Percentiles rank a stretch among this genome's conserved stretches.
phyloP scores from a whole-genome alignment of 1,140 invertebrate species.

The Sarcophaga bullata region DNA sequence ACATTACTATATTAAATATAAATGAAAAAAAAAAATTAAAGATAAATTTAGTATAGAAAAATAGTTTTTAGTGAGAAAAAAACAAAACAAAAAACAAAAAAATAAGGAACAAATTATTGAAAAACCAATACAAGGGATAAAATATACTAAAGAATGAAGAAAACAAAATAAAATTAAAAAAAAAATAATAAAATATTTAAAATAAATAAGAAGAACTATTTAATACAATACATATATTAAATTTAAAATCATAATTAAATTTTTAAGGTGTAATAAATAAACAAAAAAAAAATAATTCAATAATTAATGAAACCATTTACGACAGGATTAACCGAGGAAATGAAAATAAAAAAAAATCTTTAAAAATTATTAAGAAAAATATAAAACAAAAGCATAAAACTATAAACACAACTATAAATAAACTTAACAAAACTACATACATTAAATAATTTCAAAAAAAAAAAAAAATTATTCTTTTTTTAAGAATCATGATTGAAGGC shows the following conservation, averaged over 20 bases:
- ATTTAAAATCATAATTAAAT: slow-evolving; percentile 4
- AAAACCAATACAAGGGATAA: slow-evolving; percentile 40
- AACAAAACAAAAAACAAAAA: slow-evolving; percentile 23
- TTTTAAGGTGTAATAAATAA: background rate
- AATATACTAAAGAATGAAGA: slow-evolving; percentile 33
- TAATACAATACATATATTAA: background rate
- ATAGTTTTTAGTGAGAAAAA: background rate
- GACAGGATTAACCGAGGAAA: background rate
- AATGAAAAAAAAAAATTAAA: background rate
- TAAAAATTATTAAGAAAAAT: background rate
- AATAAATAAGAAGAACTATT: slow-evolving; percentile 4
- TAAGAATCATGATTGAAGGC: too few relatives aligned
- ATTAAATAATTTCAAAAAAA: background rate
- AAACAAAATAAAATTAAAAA: background rate
- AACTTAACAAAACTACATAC: background rate
- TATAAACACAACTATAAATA: background rate
- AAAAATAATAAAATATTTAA: slow-evolving; percentile 13
- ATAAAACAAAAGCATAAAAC: background rate
- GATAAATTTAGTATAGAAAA: background rate
- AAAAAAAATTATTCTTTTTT: background rate
- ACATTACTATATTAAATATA: slow-evolving; percentile 19
- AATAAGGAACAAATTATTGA: slow-evolving; percentile 38
- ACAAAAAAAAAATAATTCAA: slow-evolving; percentile 5
- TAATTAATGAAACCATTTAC: background rate
- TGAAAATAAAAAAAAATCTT: background rate